These are phyloP conservation scores for Caradrina kadenii DNA, from an alignment of 2,888 invertebrate species.

Conservation along the genomic window DNA sequence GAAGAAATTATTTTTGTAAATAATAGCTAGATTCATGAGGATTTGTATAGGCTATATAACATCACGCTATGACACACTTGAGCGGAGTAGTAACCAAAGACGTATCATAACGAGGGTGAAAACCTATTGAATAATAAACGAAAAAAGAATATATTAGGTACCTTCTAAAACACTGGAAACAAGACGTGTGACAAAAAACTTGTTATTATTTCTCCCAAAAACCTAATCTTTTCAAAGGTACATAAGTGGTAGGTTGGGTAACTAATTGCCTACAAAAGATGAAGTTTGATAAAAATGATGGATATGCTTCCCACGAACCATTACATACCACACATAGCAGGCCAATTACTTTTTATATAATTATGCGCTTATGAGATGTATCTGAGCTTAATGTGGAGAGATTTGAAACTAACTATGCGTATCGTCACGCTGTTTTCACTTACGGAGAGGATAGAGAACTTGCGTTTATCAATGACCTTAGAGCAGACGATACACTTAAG, in stretches of 20 bases:
- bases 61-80: too few species aligned
- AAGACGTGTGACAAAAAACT: neutral
- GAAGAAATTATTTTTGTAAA: too few species aligned
- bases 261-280: constrained; percentile 61
- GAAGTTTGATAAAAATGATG: constrained; percentile 59
- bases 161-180: neutral
- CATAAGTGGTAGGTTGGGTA: constrained; percentile 51
- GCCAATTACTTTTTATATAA: constrained; percentile 58
- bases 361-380: constrained; percentile 41
- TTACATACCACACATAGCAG: constrained; percentile 43
- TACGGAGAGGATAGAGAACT: neutral
- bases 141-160: neutral
- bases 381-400: constrained; percentile 40
- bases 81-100: too few species aligned
- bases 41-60: too few species aligned
- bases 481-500: constrained; percentile 5
- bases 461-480: neutral
- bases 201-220: constrained; percentile 25
- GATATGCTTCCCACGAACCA: constrained; percentile 58
- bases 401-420: constrained; percentile 29
- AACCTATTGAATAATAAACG: neutral
- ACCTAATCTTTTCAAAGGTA: constrained; percentile 20
- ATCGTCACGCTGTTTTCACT: constrained; percentile 26
- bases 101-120: too few species aligned
- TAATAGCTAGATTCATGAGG: too few species aligned